Evolutionary conservation across 2,113 vertebrate genomes (phyloP).

Genomic region (Oreocharis arfaki): DNA sequence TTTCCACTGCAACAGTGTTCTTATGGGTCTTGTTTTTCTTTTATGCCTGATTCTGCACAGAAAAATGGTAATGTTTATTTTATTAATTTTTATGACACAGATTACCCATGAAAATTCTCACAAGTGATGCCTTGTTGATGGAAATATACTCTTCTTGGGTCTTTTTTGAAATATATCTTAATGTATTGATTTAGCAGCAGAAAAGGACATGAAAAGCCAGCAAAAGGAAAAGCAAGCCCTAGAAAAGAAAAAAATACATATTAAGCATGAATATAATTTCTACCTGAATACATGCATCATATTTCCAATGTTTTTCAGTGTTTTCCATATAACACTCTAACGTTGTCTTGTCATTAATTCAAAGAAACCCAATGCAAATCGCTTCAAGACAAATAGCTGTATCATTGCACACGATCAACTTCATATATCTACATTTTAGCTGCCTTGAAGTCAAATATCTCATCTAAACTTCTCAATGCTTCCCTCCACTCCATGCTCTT

Average conservation of each 20-base stretch:
- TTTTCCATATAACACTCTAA: background rate
- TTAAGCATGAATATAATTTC: background rate
- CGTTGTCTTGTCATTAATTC: background rate
- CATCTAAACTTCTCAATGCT: background rate
- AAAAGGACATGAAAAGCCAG: background rate
- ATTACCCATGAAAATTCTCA: background rate
- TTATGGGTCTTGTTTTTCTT: background rate
- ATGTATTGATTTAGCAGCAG: background rate
- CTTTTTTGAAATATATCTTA: background rate
- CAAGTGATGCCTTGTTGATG: background rate
- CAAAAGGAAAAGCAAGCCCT: background rate
- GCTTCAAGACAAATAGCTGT: background rate
- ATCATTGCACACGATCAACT: background rate
- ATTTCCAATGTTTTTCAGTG: background rate
- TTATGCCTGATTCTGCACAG: background rate
- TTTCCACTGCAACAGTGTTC: background rate
- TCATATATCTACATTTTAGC: background rate
- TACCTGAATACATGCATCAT: background rate
- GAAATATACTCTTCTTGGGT: background rate
- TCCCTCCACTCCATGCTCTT: background rate
- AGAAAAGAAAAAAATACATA: background rate
- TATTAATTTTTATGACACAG: background rate
- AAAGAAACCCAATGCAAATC: background rate
- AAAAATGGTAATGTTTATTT: background rate
- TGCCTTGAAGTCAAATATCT: background rate